Evolutionary conservation across 2,113 vertebrate species (phyloP).

Genomic region (Thamnaconus septentrionalis): DNA sequence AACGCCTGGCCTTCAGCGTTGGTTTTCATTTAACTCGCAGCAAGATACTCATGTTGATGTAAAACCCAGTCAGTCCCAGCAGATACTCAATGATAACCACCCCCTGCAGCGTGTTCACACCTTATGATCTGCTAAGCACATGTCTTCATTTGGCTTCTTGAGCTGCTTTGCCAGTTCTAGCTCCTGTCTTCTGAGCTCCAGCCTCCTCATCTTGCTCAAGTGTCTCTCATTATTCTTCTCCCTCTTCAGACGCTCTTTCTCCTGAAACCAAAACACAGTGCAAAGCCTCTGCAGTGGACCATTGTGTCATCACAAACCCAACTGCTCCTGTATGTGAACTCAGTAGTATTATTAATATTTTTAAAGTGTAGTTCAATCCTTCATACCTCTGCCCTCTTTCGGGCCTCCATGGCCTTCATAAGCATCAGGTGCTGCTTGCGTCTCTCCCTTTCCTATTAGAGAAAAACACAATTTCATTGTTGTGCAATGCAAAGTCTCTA

Average conservation of each 20-base stretch:
- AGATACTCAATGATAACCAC: not conserved
- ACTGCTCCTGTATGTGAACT: too few relatives aligned
- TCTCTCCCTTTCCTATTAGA: constrained; percentile 93
- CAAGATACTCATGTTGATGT: too few relatives aligned
- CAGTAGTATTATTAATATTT: constrained; percentile 36
- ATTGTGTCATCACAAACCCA: too few relatives aligned
- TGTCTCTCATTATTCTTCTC: constrained; percentile 98
- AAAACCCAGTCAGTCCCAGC: too few relatives aligned
- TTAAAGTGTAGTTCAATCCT: constrained; percentile 52
- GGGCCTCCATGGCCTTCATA: constrained; percentile 98
- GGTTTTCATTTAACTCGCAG: too few relatives aligned
- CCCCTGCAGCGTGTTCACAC: constrained; percentile 64
- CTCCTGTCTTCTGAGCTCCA: constrained; percentile 92
- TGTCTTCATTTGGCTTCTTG: constrained; percentile 98
- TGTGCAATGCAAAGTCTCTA: constrained; percentile 32
- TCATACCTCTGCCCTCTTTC: constrained; percentile 96
- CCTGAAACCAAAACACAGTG: constrained; percentile 75
- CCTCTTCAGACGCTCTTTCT: constrained; percentile 94
- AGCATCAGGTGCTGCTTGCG: constrained; percentile 97
- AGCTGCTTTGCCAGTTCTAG: constrained; percentile 96
- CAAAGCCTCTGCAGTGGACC: constrained; percentile 35
- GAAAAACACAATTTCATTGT: constrained; percentile 67
- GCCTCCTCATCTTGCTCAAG: constrained; percentile 94
- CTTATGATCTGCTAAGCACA: constrained; percentile 98
- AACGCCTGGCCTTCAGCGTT: too few relatives aligned